phyloP scores from a whole-genome alignment of 1,140 invertebrate species.

The Camponotus vicinus region DNA sequence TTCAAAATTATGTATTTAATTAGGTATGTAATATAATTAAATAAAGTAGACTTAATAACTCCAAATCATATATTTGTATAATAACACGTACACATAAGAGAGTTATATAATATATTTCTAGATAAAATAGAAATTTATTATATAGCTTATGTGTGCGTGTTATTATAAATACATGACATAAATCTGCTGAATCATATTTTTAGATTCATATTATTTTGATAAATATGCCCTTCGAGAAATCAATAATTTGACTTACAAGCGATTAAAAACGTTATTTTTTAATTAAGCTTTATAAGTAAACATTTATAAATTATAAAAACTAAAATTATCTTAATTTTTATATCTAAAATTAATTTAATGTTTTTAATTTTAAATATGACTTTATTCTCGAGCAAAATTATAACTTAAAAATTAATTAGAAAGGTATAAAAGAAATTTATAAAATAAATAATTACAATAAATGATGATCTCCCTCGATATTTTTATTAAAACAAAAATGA shows the following conservation, averaged over 20 bases:
- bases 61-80: no score
- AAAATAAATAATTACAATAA: not conserved
- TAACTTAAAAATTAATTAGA: not conserved
- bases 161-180: no score
- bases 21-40: no score
- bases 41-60: no score
- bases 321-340: conserved; percentile 2
- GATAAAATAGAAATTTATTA: no score
- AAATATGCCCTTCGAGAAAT: not conserved
- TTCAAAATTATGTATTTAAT: not conserved
- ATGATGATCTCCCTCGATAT: not conserved
- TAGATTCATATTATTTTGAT: not conserved
- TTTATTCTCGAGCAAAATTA: conserved; percentile 5
- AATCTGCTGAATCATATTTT: no score
- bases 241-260: not conserved
- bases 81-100: no score
- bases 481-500: not conserved
- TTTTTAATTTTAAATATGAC: not conserved
- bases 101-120: no score
- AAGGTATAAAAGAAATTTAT: no score
- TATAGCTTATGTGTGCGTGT: no score
- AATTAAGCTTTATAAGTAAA: conserved; percentile 1
- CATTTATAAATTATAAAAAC: not conserved
- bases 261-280: not conserved
- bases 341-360: not conserved